Conservation (phyloP, 2,888 invertebrate genomes). For the Agrotis puta region DNA sequence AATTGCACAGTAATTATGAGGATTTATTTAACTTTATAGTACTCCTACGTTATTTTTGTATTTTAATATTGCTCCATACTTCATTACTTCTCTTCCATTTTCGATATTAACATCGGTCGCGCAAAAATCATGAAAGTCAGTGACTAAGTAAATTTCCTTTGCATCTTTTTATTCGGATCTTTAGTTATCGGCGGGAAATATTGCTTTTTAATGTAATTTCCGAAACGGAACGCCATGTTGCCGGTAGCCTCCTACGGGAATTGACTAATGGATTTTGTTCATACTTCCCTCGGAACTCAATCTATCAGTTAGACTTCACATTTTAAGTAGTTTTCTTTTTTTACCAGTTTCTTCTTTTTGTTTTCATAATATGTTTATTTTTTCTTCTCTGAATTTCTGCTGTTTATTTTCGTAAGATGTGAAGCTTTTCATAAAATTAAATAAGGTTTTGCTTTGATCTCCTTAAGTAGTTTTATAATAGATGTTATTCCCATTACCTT, state of each 20-base stretch:
- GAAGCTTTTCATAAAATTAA: neutral
- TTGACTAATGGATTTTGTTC: constrained; percentile 87
- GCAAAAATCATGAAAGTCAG: constrained; percentile 28
- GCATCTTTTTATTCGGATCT: constrained; percentile 78
- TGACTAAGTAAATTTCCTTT: constrained; percentile 71
- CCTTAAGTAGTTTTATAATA: constrained; percentile 9
- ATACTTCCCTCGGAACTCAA: constrained; percentile 77
- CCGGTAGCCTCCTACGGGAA: constrained; percentile 79
- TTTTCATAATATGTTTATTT: constrained; percentile 22
- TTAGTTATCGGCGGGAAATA: constrained; percentile 84
- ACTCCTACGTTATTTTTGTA: neutral
- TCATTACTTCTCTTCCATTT: neutral
- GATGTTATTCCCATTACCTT: neutral
- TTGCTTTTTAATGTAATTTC: constrained; percentile 90
- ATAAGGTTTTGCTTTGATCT: neutral
- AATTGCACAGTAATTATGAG: neutral
- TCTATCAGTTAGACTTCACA: constrained; percentile 75
- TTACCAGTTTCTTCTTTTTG: constrained; percentile 25
- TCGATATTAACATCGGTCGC: constrained; percentile 16
- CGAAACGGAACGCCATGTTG: constrained; percentile 83
- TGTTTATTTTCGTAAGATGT: neutral
- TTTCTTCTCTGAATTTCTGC: neutral
- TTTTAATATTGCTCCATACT: neutral
- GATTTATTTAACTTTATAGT: neutral
- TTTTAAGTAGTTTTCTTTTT: constrained; percentile 66